Evolutionary conservation across 2,113 vertebrate genomes (phyloP).

Genomic region (Notothenia rossii): DNA sequence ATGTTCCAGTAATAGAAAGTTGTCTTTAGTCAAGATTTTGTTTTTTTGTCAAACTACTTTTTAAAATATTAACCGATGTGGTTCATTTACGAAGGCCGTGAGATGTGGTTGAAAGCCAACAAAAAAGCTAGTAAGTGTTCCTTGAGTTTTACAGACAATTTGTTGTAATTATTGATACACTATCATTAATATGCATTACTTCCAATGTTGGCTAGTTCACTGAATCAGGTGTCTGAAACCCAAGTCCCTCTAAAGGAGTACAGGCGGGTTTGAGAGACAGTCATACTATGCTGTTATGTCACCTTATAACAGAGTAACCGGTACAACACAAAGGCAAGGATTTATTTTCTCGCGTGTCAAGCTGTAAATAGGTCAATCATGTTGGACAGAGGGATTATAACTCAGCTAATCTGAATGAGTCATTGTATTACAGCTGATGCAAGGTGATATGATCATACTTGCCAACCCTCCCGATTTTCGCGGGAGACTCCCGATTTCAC

Average conservation of each 20-base stretch:
- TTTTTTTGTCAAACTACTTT: too few relatives aligned
- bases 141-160: neutral
- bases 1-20: neutral
- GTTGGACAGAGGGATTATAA: constrained; percentile 18
- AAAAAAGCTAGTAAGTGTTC: neutral
- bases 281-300: neutral
- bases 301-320: neutral
- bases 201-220: neutral
- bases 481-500: too few relatives aligned
- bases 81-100: neutral
- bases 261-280: neutral
- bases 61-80: neutral
- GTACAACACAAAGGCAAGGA: neutral
- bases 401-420: constrained; percentile 41
- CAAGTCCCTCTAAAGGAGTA: neutral
- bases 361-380: constrained; percentile 13
- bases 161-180: neutral
- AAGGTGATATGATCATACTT: neutral
- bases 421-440: neutral
- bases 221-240: too few relatives aligned
- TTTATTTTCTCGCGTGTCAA: neutral
- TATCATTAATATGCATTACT: neutral
- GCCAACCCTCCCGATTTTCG: too few relatives aligned
- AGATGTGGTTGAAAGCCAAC: neutral
- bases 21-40: too few relatives aligned